These are phyloP conservation scores for Euthynnus affinis DNA, from an alignment of 2,797 vertebrate species.

Conservation along the genomic window DNA sequence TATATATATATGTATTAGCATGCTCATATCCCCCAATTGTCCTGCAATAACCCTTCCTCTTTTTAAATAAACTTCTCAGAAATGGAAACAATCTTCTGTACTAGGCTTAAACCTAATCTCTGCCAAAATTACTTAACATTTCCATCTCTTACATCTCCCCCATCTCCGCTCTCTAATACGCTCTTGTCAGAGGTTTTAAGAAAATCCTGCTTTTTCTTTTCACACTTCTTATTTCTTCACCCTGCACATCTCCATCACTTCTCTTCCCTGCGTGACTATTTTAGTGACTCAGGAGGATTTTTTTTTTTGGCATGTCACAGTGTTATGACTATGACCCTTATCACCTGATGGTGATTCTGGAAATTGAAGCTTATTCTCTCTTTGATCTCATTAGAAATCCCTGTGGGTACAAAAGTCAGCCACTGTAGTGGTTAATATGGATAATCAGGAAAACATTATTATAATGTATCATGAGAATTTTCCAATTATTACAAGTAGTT, in stretches of 20 bases:
- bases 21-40: neutral
- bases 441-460: neutral
- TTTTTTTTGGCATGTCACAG: neutral
- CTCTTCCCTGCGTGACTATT: constrained; percentile 16
- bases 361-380: constrained; percentile 28
- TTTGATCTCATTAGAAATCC: constrained; percentile 19
- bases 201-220: constrained; percentile 44
- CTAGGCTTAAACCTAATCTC: constrained; percentile 59
- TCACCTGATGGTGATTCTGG: constrained; percentile 16
- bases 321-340: constrained; percentile 31
- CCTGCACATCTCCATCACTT: neutral
- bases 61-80: constrained; percentile 29
- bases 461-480: neutral
- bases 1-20: neutral
- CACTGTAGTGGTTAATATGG: neutral
- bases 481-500: neutral
- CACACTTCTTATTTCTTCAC: neutral
- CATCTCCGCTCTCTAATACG: constrained; percentile 14
- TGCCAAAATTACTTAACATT: constrained; percentile 52
- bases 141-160: constrained; percentile 39
- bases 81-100: constrained; percentile 49
- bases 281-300: constrained; percentile 48
- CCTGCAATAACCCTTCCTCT: constrained; percentile 24
- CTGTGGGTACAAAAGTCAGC: neutral
- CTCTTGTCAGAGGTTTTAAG: constrained; percentile 57